A percentile compares a stretch with the other conserved stretches of the same genome.
These are phyloP conservation scores for Picus viridis DNA, from an alignment of 2,797 vertebrate genomes.

Conservation along the genomic window DNA sequence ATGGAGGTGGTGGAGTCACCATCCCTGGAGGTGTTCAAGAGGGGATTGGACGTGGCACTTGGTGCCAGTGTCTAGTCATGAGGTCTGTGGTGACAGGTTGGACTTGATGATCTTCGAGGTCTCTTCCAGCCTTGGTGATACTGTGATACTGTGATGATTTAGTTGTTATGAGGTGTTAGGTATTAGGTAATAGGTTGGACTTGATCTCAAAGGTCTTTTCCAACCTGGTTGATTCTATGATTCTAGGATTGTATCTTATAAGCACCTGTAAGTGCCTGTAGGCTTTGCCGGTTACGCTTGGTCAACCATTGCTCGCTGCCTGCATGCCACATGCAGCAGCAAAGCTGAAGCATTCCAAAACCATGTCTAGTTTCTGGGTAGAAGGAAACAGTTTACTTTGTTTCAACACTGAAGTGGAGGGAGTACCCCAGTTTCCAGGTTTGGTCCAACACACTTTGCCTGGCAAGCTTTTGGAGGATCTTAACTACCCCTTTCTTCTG, in stretches of 20 bases:
- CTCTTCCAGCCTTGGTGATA: too few relatives aligned
- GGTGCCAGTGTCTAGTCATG: too few relatives aligned
- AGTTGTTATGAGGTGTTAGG: too few relatives aligned
- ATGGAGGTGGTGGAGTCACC: too few relatives aligned
- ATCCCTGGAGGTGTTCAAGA: too few relatives aligned
- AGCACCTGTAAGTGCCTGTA: neutral
- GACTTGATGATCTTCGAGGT: too few relatives aligned
- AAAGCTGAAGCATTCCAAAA: neutral
- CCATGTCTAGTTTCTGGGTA: neutral
- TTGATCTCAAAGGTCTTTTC: too few relatives aligned
- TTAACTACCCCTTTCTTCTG: neutral
- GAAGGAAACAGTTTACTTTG: neutral
- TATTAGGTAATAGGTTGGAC: too few relatives aligned
- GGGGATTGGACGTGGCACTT: too few relatives aligned
- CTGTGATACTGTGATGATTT: too few relatives aligned
- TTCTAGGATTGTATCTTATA: neutral
- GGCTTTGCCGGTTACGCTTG: neutral
- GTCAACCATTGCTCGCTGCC: neutral
- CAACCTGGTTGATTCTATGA: too few relatives aligned
- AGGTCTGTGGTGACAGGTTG: too few relatives aligned
- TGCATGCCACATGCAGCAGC: accelerated
- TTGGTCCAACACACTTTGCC: neutral
- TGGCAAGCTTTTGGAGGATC: neutral
- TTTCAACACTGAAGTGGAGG: neutral
- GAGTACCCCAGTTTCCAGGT: neutral